Evolutionary conservation across 2,888 invertebrate genomes (phyloP).

Genomic region (Eupeodes luniger): DNA sequence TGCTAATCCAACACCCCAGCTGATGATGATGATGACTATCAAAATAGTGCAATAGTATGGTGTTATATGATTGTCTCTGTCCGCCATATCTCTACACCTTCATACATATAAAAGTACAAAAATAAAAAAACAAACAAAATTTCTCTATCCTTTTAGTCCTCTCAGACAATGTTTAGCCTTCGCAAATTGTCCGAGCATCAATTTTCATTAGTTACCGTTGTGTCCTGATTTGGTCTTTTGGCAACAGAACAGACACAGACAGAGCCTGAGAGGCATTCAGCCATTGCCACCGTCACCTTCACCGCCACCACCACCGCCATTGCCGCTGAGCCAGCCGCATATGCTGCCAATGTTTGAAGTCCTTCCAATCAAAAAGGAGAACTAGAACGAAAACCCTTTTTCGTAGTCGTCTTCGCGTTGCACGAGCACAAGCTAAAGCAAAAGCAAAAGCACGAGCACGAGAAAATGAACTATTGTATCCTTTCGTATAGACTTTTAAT

Average conservation of each 20-base stretch:
- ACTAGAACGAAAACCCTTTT: slow-evolving; percentile 16
- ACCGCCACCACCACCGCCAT: not conserved
- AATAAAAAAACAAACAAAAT: not conserved
- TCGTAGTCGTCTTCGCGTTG: not conserved
- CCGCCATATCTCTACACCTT: slow-evolving; percentile 6
- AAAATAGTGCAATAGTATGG: not conserved
- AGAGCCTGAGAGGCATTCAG: slow-evolving; percentile 13
- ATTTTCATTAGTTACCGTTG: slow-evolving; percentile 66
- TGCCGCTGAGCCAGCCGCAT: not conserved
- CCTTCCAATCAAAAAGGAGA: slow-evolving; percentile 15
- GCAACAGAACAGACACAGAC: slow-evolving; percentile 30
- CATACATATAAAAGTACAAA: not conserved
- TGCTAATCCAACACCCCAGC: slow-evolving; percentile 52
- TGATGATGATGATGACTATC: slow-evolving; percentile 18
- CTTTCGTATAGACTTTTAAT: not conserved
- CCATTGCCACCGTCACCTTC: not conserved
- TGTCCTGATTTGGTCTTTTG: slow-evolving; percentile 64
- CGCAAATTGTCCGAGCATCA: slow-evolving; percentile 56
- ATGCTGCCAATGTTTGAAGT: slow-evolving; percentile 3
- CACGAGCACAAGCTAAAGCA: not conserved
- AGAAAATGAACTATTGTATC: slow-evolving; percentile 33
- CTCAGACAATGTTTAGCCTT: slow-evolving; percentile 43
- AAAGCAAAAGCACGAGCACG: not conserved
- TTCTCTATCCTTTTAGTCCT: slow-evolving; percentile 22
- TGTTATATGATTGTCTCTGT: slow-evolving; percentile 7